Evolutionary conservation across 2,113 vertebrate species (phyloP).

Genomic region (Psittacus erithacus): DNA sequence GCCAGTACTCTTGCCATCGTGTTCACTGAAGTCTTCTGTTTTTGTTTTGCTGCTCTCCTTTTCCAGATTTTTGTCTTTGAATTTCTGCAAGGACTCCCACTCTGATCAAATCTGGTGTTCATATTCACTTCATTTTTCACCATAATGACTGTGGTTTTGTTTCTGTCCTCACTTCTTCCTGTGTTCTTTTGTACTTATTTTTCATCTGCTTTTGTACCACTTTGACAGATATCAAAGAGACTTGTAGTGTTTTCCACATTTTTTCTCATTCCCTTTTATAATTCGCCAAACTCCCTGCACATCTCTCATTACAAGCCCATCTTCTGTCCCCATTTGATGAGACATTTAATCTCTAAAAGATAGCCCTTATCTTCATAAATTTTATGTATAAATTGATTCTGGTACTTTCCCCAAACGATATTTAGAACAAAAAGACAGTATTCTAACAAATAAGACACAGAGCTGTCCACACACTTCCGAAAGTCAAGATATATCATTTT

Average conservation of each 20-base stretch:
- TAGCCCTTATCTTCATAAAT: neutral
- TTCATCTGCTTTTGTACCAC: neutral
- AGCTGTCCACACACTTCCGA: neutral
- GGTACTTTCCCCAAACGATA: neutral
- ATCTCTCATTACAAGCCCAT: neutral
- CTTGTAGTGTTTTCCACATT: neutral
- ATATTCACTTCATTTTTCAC: neutral
- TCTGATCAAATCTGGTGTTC: neutral
- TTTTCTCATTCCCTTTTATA: neutral
- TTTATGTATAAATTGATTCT: neutral
- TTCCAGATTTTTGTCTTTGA: neutral
- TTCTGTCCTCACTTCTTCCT: neutral
- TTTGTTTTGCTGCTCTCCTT: neutral
- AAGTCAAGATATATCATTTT: neutral
- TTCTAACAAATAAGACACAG: neutral
- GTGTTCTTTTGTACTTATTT: neutral
- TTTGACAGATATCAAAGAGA: neutral
- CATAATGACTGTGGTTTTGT: neutral
- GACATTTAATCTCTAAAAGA: neutral
- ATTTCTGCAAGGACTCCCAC: neutral
- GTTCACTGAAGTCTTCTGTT: neutral
- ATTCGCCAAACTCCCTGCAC: neutral
- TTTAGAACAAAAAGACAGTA: neutral
- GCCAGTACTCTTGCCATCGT: neutral
- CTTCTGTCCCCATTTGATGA: neutral